Percentiles rank a stretch among this genome's conserved stretches.
These are phyloP conservation scores for Atherinosoma microstoma DNA, from an alignment of 2,797 vertebrate genomes.

Conservation along the genomic window DNA sequence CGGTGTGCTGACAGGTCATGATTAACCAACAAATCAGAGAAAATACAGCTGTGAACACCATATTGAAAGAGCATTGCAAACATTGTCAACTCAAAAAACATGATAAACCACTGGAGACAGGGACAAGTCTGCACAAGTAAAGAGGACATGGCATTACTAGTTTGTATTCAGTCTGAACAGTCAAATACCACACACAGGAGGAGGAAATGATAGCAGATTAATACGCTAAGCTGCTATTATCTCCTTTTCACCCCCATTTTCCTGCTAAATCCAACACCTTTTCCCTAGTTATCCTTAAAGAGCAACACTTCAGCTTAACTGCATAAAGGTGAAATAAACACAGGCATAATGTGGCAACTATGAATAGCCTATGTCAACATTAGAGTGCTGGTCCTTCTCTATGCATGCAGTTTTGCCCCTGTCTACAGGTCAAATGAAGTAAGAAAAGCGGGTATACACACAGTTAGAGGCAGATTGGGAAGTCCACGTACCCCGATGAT, in stretches of 20 bases:
- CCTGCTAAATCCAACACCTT: conserved; percentile 36
- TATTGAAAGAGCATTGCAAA: conserved; percentile 52
- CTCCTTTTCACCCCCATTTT: conserved; percentile 28
- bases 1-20: conserved; percentile 34
- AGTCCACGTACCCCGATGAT: conserved; percentile 99
- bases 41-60: conserved; percentile 35
- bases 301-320: conserved; percentile 35
- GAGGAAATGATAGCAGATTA: conserved; percentile 32
- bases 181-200: conserved; percentile 36
- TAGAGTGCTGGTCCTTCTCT: conserved; percentile 27
- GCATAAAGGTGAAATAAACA: conserved; percentile 18
- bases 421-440: conserved; percentile 83
- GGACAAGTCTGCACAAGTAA: conserved; percentile 72
- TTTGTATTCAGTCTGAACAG: conserved; percentile 38
- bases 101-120: conserved; percentile 61
- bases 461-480: conserved; percentile 98
- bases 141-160: conserved; percentile 25
- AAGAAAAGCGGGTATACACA: conserved; percentile 96
- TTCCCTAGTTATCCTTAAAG: conserved; percentile 40
- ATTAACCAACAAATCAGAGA: conserved; percentile 50
- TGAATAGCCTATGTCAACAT: conserved; percentile 4
- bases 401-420: conserved; percentile 79
- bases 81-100: conserved; percentile 58
- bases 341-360: conserved; percentile 15
- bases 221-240: conserved; percentile 24